Evolutionary conservation across 2,888 invertebrate species (phyloP), one percentile per base, ranked within the genome.

Genomic region (Ischnus inquisitorius): DNA sequence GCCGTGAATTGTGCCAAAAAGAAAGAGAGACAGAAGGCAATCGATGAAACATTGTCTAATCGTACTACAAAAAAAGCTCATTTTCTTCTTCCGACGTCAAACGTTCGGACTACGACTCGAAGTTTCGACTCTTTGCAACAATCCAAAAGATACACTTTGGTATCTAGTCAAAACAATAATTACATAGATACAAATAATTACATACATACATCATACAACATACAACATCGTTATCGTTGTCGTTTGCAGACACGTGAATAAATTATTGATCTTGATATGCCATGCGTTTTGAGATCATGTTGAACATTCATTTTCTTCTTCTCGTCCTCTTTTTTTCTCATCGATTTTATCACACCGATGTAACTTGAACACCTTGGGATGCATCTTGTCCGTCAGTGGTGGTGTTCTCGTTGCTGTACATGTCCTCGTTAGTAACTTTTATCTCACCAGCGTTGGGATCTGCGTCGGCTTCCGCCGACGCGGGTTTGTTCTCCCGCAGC

Each of bases 401-500:
- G 2, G 51, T 16, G 10, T 57, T 77, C 34, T 41, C 62, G 16
- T 75, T 28, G 22, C n/a, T 71, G 39, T 57, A 16, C 1, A 87
- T 83, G 48, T 86, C 82, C n/a, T 83, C 69, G n/a, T 57, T 62
- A 8, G 62, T 14, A 54, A 71, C n/a, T 2, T 39, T 79, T 68
- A 43, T 77, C 64, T 51, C 77, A n/a, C 46, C 43, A n/a, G n/a
- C n/a, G n/a, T n/a, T n/a, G n/a, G n/a, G n/a, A n/a, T n/a, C n/a
- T n/a, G n/a, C n/a, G n/a, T n/a, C n/a, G n/a, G n/a, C n/a, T n/a
- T n/a, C n/a, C n/a, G n/a, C n/a, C n/a, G n/a, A n/a, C 71, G 6
- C 41, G 1, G 14, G 69, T 76, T 19, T 39, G 12, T 80, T 96
- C 3, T 95, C 95, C 88, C 95, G 94, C 77, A 97, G 92, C 97